Evolutionary conservation across 2,888 invertebrate genomes (phyloP), one percentile per base, ranked within the genome.

Genomic region (Scaptomyza polygonia): DNA sequence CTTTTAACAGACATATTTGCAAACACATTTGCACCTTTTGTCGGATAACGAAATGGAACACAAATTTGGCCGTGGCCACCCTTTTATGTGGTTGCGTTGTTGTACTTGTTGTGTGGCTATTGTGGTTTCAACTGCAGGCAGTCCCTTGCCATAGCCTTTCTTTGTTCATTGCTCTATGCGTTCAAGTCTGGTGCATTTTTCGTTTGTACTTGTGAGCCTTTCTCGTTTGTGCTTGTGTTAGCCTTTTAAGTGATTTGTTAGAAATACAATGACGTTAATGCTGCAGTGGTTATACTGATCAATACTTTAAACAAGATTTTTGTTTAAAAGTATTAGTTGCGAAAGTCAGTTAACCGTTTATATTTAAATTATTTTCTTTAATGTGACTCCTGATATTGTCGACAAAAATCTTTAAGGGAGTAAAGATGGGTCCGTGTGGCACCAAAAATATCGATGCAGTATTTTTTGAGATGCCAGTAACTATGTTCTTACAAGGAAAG

Each of bases 1-100:
- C 57, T 58, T 75, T 77, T 62, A 59, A 58, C 70, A 58, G 49
- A 71, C 62, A 63, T 65, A 78, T 73, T 81, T 78, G 48, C 76
- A 63, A 67, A 67, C 53, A 54, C 40, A 56, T 64, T 72, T 77
- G 56, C 68, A 77, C 67, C 74, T 77, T 64, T 63, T 72, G 62
- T 67, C 9, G 56, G 29, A 29, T 52, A 51, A 32, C 53, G 42
- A 49, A 67, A 66, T 44, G 59, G 27, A 72, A 63, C 51, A 57
- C 51, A 45, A 75, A 65, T 72, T 56, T 57, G 55, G 61, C 48
- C 32, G 3, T 14, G 32, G 48, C 51, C 61, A 51, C n/a, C 32
- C 77, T 75, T 75, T 75, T 72, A 64, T 72, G 78, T 53, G 75
- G 77, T 62, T 51, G 44, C 30, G 44, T 40, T 69, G 58, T 72